Conservation (phyloP, 92 coral and sea anemone species). For the Porites divaricata region DNA sequence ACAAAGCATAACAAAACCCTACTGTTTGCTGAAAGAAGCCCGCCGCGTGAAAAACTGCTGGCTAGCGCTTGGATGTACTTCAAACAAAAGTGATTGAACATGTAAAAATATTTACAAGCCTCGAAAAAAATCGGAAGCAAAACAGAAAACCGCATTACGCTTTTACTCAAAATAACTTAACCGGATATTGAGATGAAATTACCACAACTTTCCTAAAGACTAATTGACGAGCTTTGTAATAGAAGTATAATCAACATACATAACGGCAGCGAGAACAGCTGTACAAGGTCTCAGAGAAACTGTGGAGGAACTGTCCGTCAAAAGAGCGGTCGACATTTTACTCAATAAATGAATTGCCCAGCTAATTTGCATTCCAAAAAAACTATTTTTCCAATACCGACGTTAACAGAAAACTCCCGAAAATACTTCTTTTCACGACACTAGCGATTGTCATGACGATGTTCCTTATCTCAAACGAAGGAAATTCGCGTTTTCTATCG, state of each 20-base stretch:
- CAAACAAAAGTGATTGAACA: conserved; percentile 53
- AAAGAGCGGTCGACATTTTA: conserved; percentile 33
- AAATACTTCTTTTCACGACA: not conserved
- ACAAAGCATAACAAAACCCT: conserved; percentile 55
- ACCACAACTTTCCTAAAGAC: conserved; percentile 61
- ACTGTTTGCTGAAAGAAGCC: conserved; percentile 55
- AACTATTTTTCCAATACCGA: not conserved
- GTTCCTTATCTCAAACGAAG: conserved; percentile 37
- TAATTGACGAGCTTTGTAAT: conserved; percentile 88
- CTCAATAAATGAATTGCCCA: conserved; percentile 20
- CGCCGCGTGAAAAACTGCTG: conserved; percentile 50
- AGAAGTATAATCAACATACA: conserved; percentile 60
- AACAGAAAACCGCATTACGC: conserved; percentile 63
- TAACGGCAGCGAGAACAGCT: conserved; percentile 77
- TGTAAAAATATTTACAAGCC: conserved; percentile 56
- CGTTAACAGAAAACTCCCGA: not conserved
- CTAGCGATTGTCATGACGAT: conserved; percentile 25
- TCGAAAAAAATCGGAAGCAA: conserved; percentile 56
- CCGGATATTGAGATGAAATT: conserved; percentile 89
- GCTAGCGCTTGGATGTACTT: conserved; percentile 15
- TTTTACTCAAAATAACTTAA: conserved; percentile 79
- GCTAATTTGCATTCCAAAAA: conserved; percentile 36
- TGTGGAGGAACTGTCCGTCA: conserved; percentile 1
- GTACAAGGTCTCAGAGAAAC: conserved; percentile 43
- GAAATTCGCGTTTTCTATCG: conserved; percentile 52